Evolutionary conservation across 2,888 invertebrate species (phyloP).

Genomic region (Branchipolynoe longqiensis): DNA sequence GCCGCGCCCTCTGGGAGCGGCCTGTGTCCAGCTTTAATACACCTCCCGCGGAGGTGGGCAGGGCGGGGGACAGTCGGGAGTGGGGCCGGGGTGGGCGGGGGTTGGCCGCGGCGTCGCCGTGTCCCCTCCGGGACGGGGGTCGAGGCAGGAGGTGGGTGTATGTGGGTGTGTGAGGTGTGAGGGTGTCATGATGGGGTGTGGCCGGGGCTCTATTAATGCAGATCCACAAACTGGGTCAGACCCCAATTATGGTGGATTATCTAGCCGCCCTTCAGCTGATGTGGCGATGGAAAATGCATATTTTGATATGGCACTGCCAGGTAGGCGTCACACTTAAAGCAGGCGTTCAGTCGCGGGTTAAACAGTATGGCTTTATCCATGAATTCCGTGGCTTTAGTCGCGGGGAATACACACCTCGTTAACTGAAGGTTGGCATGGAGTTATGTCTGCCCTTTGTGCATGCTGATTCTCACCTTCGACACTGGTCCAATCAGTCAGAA

Average conservation of each 20-base stretch:
- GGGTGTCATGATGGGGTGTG: no score
- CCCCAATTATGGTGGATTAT: conserved; percentile 28
- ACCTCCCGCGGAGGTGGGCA: conserved; percentile 10
- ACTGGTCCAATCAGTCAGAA: no score
- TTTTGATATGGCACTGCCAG: neutral
- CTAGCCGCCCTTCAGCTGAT: neutral
- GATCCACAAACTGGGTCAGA: conserved; percentile 7
- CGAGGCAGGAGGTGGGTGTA: no score
- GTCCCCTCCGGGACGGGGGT: neutral
- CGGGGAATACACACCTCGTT: no score
- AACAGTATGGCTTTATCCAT: no score
- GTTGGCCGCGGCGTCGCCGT: neutral
- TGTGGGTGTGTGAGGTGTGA: no score
- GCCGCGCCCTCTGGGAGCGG: conserved; percentile 3
- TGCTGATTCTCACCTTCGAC: no score
- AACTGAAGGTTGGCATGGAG: no score
- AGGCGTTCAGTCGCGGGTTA: no score
- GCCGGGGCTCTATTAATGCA: conserved; percentile 32
- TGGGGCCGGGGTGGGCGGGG: neutral
- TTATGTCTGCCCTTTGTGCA: no score
- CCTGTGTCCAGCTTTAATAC: conserved; percentile 35
- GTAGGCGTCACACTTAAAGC: neutral
- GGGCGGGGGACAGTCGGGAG: neutral
- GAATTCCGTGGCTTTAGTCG: no score
- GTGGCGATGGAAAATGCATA: neutral